Base-by-base conservation (phyloP, 2,797 vertebrate genomes). In the Bucorvus abyssinicus region DNA sequence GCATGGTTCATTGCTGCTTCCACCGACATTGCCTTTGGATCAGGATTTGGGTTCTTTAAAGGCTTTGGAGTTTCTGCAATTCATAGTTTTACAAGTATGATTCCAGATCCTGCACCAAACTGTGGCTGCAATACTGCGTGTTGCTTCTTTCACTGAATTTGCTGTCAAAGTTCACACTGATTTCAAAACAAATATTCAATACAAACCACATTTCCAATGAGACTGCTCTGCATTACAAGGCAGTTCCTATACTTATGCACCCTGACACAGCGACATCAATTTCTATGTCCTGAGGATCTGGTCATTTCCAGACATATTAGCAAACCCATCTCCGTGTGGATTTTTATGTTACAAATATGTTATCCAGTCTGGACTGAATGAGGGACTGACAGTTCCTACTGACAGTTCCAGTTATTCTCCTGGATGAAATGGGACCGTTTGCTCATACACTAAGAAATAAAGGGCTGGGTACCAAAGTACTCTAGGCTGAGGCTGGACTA, bases 331-430 rank as follows among this genome's bases (percentile, higher is more conserved):
- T 57, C 53, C 21, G 18, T n/a, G 32, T 19, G 64, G 45, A 38
- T 40, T 78, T 71, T 90, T 73, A 5, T 30, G 18, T 47, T 71
- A n/a, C 14, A 45, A 3, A 1, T 50, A 5, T 1, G 20, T 81
- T 6, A 2, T 30, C 18, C n/a, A 47, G 3, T 34, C 59, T 44
- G 60, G 42, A 53, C 67, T 26, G 52, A 83, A 82, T 45, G 44
- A 87, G 34, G 29, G 42, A 63, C 36, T 81, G 27, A 27, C 32
- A 3, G 3, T 60, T 85, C 60, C 78, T 74, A 26, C 34, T 74
- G 36, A 0, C 0, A 6, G 1, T 6, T 0, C 6, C n/a, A 24
- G 4, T 65, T 78, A 23, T 38, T 50, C 30, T 78, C 24, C 82
- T 30, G 14, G 42, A 26, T 77, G 49, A 77, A 84, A 75, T 8